A percentile compares a stretch with the other conserved stretches of the same genome.
phyloP scores from a whole-genome alignment of 2,797 vertebrate genomes.

The Sciurus vulgaris region DNA sequence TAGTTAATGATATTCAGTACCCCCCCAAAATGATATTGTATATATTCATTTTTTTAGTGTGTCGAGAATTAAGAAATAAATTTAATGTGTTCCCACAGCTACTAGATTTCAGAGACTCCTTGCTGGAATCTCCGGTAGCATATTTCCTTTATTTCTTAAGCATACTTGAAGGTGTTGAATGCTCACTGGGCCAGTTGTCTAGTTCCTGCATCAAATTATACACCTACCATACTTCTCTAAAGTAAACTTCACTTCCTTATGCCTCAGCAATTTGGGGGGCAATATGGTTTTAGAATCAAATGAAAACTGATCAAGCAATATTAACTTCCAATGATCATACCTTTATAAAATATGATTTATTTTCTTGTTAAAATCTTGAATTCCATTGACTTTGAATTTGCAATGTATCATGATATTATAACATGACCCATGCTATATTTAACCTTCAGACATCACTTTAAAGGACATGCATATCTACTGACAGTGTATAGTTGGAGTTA shows the following conservation, averaged over 20 bases:
- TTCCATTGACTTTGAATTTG: neutral
- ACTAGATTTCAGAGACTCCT: neutral
- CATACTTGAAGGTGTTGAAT: neutral
- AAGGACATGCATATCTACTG: neutral
- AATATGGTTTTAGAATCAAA: neutral
- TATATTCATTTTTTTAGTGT: neutral
- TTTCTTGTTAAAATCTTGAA: neutral
- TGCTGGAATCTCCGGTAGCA: neutral
- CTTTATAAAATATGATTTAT: neutral
- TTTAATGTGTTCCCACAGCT: neutral
- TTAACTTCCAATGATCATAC: neutral
- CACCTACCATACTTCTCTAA: neutral
- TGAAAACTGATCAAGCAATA: neutral
- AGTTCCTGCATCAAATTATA: neutral
- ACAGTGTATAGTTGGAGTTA: neutral
- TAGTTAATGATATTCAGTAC: neutral
- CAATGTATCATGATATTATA: neutral
- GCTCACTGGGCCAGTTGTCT: neutral
- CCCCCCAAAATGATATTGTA: neutral
- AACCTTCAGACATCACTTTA: neutral
- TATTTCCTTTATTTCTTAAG: neutral
- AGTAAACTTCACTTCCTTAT: neutral
- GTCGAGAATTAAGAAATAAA: neutral
- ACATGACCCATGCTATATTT: neutral
- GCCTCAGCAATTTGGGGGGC: neutral